Percentiles rank a stretch among this genome's conserved stretches.
These are phyloP conservation scores for Heteronetta atricapilla DNA, from an alignment of 2,113 vertebrate species.

Conservation along the genomic window DNA sequence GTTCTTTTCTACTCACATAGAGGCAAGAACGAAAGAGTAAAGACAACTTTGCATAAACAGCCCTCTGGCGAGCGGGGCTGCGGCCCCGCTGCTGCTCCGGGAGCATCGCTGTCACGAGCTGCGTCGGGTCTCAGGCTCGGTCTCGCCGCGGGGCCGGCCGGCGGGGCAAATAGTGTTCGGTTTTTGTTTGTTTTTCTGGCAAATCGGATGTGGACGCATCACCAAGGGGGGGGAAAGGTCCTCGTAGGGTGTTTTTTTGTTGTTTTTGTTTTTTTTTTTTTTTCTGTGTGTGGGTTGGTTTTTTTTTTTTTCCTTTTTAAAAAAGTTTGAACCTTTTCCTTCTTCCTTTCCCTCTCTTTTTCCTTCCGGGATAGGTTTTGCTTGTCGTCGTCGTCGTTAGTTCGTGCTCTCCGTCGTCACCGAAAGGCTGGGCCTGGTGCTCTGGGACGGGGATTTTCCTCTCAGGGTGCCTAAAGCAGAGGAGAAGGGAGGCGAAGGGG, in stretches of 20 bases:
- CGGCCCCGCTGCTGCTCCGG: not conserved
- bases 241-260: not conserved
- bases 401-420: slow-evolving; percentile 53
- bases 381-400: not conserved
- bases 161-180: slow-evolving; percentile 39
- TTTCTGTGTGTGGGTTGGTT: too few species aligned
- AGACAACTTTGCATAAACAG: slow-evolving; percentile 14
- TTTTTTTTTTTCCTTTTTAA: slow-evolving; percentile 13
- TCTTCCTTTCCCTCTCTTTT: slow-evolving; percentile 63
- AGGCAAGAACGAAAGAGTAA: slow-evolving; percentile 33
- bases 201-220: not conserved
- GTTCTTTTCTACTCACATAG: slow-evolving; percentile 55
- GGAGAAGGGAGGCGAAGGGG: slow-evolving; percentile 63
- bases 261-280: not conserved
- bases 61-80: not conserved
- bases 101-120: not conserved
- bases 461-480: slow-evolving; percentile 65
- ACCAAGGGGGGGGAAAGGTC: not conserved
- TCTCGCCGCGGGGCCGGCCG: not conserved
- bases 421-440: slow-evolving; percentile 57
- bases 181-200: slow-evolving; percentile 28
- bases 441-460: slow-evolving; percentile 62
- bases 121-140: slow-evolving; percentile 31
- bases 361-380: slow-evolving; percentile 28
- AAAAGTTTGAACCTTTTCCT: slow-evolving; percentile 52